Base-by-base conservation (phyloP, 2,113 vertebrate species). In the Atlantisia rogersi region DNA sequence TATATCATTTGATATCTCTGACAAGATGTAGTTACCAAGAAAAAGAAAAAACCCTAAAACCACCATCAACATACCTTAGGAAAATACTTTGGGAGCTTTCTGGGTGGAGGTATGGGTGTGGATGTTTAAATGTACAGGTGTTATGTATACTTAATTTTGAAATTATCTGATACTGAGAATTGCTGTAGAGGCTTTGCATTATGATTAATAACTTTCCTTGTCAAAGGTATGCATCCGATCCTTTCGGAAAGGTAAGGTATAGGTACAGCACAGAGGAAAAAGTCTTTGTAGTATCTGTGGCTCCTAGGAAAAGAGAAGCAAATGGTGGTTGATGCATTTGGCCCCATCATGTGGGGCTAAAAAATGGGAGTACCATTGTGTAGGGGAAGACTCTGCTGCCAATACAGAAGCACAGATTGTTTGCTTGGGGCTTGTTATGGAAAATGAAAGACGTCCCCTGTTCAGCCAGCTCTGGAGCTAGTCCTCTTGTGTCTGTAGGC, bases 1-100 rank as follows among this genome's bases (percentile, higher is more conserved):
- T 94, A 80, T 92, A 93, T 92, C 39, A 87, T 86, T 96, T 97
- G 65, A 56, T 94, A 58, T 92, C 40, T 88, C 52, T 89, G 83
- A 87, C 60, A 93, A 86, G 83, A 73, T 77, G 48, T 83, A 69
- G 58, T 67, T 94, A 69, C 15, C 37, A 64, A 86, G 42, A 71
- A 84, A 90, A 86, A 68, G 12, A 1, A 22, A 39, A 20, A 42
- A 21, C 5, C 5, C 19, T 22, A 22, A 48, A 46, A 46, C 44
- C 44, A 46, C 18, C 44, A 17, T 7, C 42, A 46, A 46, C 7
- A 18, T 39, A 31, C 35, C 13, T 80, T 81, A 65, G 73, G 58
- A 97, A 94, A 92, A 77, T 37, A 39, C 60, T 63, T 92, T 52
- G 64, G 16, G 62, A 90, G 39, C 32, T n/a, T 86, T 86, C 46